Evolutionary conservation across 2,797 vertebrate species (phyloP).

Genomic region (Phrynocephalus forsythii): DNA sequence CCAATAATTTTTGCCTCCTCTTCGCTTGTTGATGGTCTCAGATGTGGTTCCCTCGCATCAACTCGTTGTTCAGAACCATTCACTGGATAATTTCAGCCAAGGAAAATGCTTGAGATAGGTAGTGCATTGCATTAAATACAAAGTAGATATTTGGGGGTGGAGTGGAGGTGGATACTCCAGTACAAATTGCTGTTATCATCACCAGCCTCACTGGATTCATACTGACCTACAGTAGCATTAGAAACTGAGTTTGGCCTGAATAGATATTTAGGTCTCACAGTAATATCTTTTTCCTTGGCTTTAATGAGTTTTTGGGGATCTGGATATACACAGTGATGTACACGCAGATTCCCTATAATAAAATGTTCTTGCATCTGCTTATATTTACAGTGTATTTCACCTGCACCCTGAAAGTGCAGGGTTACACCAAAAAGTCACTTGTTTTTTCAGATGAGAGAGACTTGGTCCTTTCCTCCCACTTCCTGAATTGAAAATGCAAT

Average conservation of each 20-base stretch:
- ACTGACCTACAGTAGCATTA: not conserved
- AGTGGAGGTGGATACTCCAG: slow-evolving; percentile 23
- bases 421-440: not conserved
- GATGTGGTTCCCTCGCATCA: slow-evolving; percentile 67
- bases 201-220: not conserved
- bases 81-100: slow-evolving; percentile 71
- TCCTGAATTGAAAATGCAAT: not conserved
- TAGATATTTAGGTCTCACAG: not conserved
- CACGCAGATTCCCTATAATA: not conserved
- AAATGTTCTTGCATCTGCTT: not conserved
- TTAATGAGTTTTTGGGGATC: slow-evolving; percentile 14
- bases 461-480: not conserved
- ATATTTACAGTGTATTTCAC: not conserved
- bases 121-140: slow-evolving; percentile 60
- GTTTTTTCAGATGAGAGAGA: not conserved
- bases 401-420: not conserved
- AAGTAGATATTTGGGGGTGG: slow-evolving; percentile 42
- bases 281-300: slow-evolving; percentile 40
- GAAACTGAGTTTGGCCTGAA: slow-evolving; percentile 38
- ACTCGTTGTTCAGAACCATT: slow-evolving; percentile 72
- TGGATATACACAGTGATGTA: not conserved
- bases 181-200: not conserved
- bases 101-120: slow-evolving; percentile 64
- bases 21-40: slow-evolving; percentile 64
- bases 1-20: slow-evolving; percentile 71